Conservation (phyloP, 2,113 vertebrate species). For the human (Homo sapiens) region GRCh38 chr14:90802501-90803000, state of each 20-base stretch:
- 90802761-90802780: background rate
- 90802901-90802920: too few relatives aligned
- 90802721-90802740: background rate
- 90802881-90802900: too few relatives aligned
- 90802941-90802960: too few relatives aligned
- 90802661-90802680: background rate
- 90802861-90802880: too few relatives aligned
- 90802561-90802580: background rate
- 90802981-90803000: too few relatives aligned
- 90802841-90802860: background rate
- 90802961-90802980: too few relatives aligned
- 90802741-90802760: background rate
- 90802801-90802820: background rate
- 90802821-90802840: background rate
- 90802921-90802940: too few relatives aligned
- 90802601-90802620: background rate
- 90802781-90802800: accelerated
- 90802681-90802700: background rate
- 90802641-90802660: background rate
- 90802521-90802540: background rate
- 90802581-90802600: background rate
- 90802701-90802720: accelerated
- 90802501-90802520: accelerated
- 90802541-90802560: background rate
- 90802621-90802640: accelerated